Percentiles rank a stretch among this genome's conserved stretches.
phyloP scores from a whole-genome alignment of 2,797 vertebrate genomes.

The Oceanodroma leucorhoa region DNA sequence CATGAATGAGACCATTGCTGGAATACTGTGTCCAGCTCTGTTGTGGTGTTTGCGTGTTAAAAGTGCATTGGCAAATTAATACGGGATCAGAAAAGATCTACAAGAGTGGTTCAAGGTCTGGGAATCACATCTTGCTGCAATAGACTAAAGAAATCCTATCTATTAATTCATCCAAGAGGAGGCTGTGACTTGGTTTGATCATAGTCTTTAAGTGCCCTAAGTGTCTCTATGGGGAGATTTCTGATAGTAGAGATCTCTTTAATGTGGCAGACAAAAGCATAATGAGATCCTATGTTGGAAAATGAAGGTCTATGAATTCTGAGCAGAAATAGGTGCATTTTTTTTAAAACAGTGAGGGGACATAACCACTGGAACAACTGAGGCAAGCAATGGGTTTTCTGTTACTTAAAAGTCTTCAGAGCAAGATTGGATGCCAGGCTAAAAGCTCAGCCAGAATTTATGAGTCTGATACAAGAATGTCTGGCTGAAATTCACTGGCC shows the following conservation, averaged over 20 bases:
- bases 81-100: conserved; percentile 33
- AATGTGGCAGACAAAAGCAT: conserved; percentile 67
- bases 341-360: neutral
- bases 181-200: conserved; percentile 61
- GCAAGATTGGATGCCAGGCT: conserved; percentile 45
- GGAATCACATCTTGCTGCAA: conserved; percentile 39
- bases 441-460: conserved; percentile 56
- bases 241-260: conserved; percentile 63
- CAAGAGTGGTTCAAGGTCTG: conserved; percentile 12
- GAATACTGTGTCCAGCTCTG: neutral
- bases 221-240: conserved; percentile 68
- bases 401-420: conserved; percentile 34
- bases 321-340: conserved; percentile 1
- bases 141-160: conserved; percentile 50
- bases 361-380: conserved; percentile 2
- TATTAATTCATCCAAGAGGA: conserved; percentile 64
- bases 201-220: conserved; percentile 63
- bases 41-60: conserved; percentile 12
- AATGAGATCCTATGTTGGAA: conserved; percentile 59
- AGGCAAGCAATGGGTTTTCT: conserved; percentile 15
- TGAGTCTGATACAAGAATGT: conserved; percentile 38
- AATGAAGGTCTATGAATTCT: conserved; percentile 36
- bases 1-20: neutral
- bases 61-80: conserved; percentile 26
- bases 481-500: conserved; percentile 59